These are phyloP conservation scores for Malacoraja senta DNA, from an alignment of 2,797 vertebrate species.

Conservation along the genomic window DNA sequence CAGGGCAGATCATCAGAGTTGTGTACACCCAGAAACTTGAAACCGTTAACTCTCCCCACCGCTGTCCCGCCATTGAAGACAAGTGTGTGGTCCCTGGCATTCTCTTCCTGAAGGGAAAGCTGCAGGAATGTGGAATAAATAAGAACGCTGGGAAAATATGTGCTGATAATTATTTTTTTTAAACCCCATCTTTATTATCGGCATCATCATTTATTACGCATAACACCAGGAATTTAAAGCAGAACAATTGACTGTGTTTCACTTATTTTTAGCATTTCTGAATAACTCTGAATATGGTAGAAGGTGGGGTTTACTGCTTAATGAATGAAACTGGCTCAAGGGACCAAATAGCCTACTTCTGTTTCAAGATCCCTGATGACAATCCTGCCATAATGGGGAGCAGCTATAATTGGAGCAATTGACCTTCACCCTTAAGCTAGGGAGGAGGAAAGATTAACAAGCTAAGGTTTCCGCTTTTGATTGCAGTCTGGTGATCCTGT, in stretches of 20 bases:
- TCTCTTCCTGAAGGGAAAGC: too few species aligned
- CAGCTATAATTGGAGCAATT: constrained; percentile 17
- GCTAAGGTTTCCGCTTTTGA: neutral
- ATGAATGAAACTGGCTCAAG: neutral
- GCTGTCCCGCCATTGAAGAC: too few species aligned
- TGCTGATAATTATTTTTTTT: neutral
- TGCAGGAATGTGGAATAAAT: neutral
- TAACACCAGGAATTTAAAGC: neutral
- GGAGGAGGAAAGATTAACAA: neutral
- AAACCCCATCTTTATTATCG: neutral
- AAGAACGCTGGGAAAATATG: neutral
- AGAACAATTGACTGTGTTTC: neutral
- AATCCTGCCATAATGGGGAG: neutral
- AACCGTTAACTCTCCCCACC: too few species aligned
- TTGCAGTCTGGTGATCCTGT: constrained; percentile 9
- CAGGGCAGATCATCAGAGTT: too few species aligned
- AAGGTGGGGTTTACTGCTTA: neutral
- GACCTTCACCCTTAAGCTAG: neutral
- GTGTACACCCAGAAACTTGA: too few species aligned
- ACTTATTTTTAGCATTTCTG: neutral
- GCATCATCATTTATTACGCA: neutral
- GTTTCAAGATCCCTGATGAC: too few species aligned
- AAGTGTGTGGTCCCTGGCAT: too few species aligned
- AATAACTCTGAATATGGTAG: neutral
- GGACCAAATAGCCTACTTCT: too few species aligned